Evolutionary conservation across 2,888 invertebrate species (phyloP), one percentile per base, ranked within the genome.

Genomic region (Scaptomyza cyrtandrae): DNA sequence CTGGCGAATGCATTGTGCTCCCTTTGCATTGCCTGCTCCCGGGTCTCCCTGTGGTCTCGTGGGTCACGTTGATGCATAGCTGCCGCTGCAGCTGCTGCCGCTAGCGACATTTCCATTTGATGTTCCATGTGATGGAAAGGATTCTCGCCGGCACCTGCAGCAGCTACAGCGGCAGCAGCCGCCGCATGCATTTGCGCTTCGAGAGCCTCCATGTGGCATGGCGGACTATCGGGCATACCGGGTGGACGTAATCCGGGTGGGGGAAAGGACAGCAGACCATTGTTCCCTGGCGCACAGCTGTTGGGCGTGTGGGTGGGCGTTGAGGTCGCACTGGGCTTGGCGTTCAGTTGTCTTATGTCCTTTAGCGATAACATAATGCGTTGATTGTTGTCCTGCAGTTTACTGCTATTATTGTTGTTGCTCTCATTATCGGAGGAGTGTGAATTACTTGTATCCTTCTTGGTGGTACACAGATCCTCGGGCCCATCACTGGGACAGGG

Each of bases 71-170:
- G 89, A 10, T 89, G 90, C 35, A 90, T 90, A 0, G 91, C 91
- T 0, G 92, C 92, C 3, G 92, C 92, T 4, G 92, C 92, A 3
- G 92, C 92, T 1, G 92, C 92, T 0, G 92, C 92, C 0, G 92
- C 92, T 50, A 92, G 67, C 0, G 92, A 90, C 60, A 92, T 80
- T 72, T 92, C 92, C 90, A 92, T 91, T 68, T 92, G 92, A 46
- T 92, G 92, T 64, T 92, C 92, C 89, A 92, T 92, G 55, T 91
- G 90, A 11, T 90, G 91, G 41, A 91, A 91, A 1, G 91, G 90
- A 81, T 90, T 91, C 31, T 91, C 92, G 9, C 79, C 87, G 7
- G 78, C 86, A 0, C 80, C 90, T 4, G 89, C 90, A 3, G 87
- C 90, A 6, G 90, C 91, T 0, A 89, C 89, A 0, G 91, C 91